phyloP scores from a whole-genome alignment of 2,113 vertebrate genomes.

The Osmerus eperlanus region DNA sequence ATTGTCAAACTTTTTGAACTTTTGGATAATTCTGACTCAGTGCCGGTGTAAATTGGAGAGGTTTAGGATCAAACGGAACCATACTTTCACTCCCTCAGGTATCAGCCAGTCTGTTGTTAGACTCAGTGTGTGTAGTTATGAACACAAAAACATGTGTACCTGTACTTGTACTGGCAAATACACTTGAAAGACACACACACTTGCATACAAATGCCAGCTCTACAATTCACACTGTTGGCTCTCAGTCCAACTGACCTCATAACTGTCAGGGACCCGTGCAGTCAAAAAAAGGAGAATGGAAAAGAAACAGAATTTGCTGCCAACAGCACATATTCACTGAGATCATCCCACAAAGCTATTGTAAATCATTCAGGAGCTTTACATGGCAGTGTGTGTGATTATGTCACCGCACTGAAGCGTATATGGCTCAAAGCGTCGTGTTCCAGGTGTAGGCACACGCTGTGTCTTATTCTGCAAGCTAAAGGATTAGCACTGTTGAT shows the following conservation, averaged over 20 bases:
- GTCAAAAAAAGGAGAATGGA: constrained; percentile 26
- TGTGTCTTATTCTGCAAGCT: not conserved
- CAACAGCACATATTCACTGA: constrained; percentile 62
- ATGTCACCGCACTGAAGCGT: constrained; percentile 26
- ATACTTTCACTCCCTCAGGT: too few relatives aligned
- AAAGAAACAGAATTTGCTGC: constrained; percentile 45
- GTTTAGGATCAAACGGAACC: too few relatives aligned
- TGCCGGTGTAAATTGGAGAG: too few relatives aligned
- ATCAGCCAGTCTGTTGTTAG: too few relatives aligned
- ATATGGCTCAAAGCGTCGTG: not conserved
- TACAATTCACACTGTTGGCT: constrained; percentile 46
- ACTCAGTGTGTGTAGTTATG: too few relatives aligned
- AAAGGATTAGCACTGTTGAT: not conserved
- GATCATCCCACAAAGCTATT: constrained; percentile 66
- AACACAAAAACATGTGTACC: too few relatives aligned
- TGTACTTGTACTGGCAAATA: too few relatives aligned
- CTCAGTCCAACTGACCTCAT: constrained; percentile 59
- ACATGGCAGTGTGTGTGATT: constrained; percentile 65
- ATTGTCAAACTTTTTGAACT: too few relatives aligned
- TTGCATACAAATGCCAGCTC: constrained; percentile 12
- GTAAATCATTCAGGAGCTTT: constrained; percentile 75
- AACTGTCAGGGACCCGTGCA: constrained; percentile 57
- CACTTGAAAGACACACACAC: not conserved
- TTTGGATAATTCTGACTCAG: too few relatives aligned
- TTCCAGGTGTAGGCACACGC: constrained; percentile 5